phyloP scores from a whole-genome alignment of 2,797 vertebrate genomes.

The Psittacula derbiana region DNA sequence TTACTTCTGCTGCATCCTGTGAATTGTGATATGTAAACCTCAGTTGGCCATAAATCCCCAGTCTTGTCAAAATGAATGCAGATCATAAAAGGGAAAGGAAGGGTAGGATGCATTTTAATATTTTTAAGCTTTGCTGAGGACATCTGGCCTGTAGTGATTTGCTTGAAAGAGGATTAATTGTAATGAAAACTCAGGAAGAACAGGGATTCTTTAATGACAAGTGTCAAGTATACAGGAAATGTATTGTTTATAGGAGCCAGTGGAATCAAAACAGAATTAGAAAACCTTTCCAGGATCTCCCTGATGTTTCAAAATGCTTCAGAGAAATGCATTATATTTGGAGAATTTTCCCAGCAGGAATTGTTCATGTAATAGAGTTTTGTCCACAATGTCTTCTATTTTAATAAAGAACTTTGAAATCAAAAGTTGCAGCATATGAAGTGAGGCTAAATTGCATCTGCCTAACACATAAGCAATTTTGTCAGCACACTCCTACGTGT shows the following conservation, averaged over 20 bases:
- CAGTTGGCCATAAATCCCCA: conserved; percentile 20
- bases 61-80: neutral
- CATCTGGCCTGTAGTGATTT: conserved; percentile 33
- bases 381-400: neutral
- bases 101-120: neutral
- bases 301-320: neutral
- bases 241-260: neutral
- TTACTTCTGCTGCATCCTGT: neutral
- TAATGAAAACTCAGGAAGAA: conserved; percentile 44
- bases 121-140: conserved; percentile 25
- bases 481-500: neutral
- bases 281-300: neutral
- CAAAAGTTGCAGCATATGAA: neutral
- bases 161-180: conserved; percentile 52
- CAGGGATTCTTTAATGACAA: conserved; percentile 7
- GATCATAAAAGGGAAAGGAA: neutral
- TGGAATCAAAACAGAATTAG: conserved; percentile 10
- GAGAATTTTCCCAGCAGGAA: neutral
- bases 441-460: neutral
- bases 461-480: fast-evolving
- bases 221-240: conserved; percentile 28
- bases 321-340: neutral
- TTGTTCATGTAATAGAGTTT: neutral
- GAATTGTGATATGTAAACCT: neutral
- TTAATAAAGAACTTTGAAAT: neutral